phyloP scores from a whole-genome alignment of 1,140 invertebrate genomes.

The Lepidurus arcticus region DNA sequence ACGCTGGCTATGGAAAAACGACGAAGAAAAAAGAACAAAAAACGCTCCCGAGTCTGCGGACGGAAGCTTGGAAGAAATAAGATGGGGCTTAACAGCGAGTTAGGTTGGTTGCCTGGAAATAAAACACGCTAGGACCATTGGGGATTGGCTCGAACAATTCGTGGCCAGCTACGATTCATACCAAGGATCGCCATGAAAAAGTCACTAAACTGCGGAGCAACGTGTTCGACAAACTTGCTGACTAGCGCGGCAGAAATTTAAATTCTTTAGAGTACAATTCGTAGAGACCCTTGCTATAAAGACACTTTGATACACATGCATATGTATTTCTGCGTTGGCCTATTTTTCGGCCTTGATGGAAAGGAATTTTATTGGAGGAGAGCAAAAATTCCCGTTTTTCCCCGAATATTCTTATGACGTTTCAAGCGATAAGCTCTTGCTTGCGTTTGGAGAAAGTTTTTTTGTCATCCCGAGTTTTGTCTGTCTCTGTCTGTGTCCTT shows the following conservation, averaged over 20 bases:
- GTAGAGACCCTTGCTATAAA: neutral
- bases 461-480: too few relatives aligned
- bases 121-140: slow-evolving; percentile 9
- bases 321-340: too few relatives aligned
- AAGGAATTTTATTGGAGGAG: too few relatives aligned
- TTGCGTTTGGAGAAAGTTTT: too few relatives aligned
- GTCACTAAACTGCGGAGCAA: neutral
- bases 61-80: slow-evolving; percentile 2
- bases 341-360: too few relatives aligned
- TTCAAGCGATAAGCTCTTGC: too few relatives aligned
- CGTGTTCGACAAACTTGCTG: slow-evolving; percentile 14
- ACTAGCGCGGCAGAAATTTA: neutral
- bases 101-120: neutral
- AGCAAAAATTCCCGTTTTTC: too few relatives aligned
- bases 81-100: slow-evolving; percentile 16
- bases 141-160: slow-evolving; percentile 14
- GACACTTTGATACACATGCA: neutral
- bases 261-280: neutral
- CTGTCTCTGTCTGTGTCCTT: neutral
- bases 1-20: neutral
- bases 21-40: neutral
- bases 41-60: neutral
- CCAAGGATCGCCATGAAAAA: slow-evolving; percentile 12
- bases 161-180: slow-evolving; percentile 7
- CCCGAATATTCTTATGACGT: too few relatives aligned